Evolutionary conservation across 2,888 invertebrate genomes (phyloP).

Genomic region (Ormia ochracea): DNA sequence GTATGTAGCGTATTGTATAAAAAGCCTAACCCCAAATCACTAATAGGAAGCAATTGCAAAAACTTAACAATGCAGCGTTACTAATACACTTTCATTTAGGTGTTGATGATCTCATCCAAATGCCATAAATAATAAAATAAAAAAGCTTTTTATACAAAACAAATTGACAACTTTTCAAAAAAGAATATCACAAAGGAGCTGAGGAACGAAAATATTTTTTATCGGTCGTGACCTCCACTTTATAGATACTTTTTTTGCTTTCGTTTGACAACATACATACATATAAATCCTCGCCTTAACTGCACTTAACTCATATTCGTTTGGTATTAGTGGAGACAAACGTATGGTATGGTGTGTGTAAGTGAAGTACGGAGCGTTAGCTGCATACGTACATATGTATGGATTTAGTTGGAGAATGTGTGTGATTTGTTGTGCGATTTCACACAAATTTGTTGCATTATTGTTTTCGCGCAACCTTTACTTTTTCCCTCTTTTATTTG

Average conservation of each 20-base stretch:
- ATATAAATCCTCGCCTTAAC: slow-evolving; percentile 34
- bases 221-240: slow-evolving; percentile 60
- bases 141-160: slow-evolving; percentile 28
- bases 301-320: slow-evolving; percentile 33
- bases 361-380: not conserved
- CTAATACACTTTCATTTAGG: not conserved
- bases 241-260: slow-evolving; percentile 32
- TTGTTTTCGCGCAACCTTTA: slow-evolving; percentile 64
- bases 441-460: slow-evolving; percentile 65
- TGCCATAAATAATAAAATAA: slow-evolving; percentile 34
- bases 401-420: slow-evolving; percentile 53
- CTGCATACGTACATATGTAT: slow-evolving; percentile 39
- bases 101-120: slow-evolving; percentile 44
- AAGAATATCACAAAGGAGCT: slow-evolving; percentile 20
- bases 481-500: slow-evolving; percentile 30
- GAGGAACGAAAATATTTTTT: slow-evolving; percentile 19
- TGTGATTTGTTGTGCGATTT: slow-evolving; percentile 64
- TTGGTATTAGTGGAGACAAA: not conserved
- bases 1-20: no score
- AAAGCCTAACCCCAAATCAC: no score
- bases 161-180: slow-evolving; percentile 53
- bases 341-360: slow-evolving; percentile 1
- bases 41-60: not conserved
- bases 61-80: not conserved
- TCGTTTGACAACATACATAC: slow-evolving; percentile 13